Percentiles rank a stretch among this genome's conserved stretches.
Evolutionary conservation across 2,797 vertebrate species (phyloP).

Genomic region (Leptatherina wallacei): DNA sequence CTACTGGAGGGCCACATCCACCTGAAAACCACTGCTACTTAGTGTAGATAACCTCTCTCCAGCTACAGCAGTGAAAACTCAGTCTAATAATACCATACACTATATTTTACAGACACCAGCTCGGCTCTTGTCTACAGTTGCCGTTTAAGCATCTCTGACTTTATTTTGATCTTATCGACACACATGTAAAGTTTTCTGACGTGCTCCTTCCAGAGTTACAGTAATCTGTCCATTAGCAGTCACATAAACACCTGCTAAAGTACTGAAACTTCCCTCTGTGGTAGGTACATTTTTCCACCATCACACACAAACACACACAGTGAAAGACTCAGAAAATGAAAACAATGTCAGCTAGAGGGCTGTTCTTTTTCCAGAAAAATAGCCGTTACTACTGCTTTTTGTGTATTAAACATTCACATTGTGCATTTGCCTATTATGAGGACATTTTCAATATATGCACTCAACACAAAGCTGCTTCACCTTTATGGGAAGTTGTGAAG

Average conservation of each 20-base stretch:
- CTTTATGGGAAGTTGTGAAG: conserved; percentile 26
- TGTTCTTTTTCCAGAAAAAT: neutral
- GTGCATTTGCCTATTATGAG: neutral
- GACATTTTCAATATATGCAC: neutral
- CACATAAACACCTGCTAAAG: neutral
- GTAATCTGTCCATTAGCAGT: neutral
- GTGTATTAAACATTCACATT: neutral
- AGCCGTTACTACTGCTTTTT: neutral
- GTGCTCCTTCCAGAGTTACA: neutral
- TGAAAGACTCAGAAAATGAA: neutral
- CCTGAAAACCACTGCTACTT: neutral
- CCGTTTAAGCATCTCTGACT: neutral
- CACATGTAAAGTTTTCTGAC: neutral
- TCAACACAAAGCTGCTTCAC: neutral
- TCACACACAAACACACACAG: neutral
- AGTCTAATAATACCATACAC: neutral
- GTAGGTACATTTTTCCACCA: neutral
- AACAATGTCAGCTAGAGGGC: neutral
- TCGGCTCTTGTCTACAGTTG: neutral
- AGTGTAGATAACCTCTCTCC: neutral
- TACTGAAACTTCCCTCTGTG: neutral
- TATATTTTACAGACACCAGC: neutral
- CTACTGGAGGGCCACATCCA: neutral
- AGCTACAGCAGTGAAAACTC: neutral
- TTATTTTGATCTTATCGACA: neutral